These are phyloP conservation scores for Labeo calbasu DNA, from an alignment of 2,797 vertebrate species.

Conservation along the genomic window DNA sequence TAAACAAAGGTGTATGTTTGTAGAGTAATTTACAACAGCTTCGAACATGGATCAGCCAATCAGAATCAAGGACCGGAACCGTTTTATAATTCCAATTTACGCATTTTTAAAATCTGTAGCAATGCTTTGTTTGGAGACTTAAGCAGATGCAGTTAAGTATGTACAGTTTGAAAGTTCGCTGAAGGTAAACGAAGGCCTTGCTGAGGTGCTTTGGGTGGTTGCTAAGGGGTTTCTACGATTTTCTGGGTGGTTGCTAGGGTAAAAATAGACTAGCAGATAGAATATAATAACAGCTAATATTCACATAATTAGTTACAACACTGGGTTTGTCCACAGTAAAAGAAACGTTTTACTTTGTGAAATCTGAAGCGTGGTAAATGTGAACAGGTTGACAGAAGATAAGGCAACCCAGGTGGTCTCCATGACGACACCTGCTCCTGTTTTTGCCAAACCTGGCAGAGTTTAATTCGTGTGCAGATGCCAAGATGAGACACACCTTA, in stretches of 20 bases:
- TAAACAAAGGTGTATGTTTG: too few species aligned
- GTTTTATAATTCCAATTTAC: too few species aligned
- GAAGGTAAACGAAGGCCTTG: neutral
- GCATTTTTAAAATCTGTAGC: too few species aligned
- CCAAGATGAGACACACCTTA: slow-evolving; percentile 24
- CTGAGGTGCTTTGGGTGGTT: neutral
- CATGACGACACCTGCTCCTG: slow-evolving; percentile 50
- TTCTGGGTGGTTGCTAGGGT: neutral
- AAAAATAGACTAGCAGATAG: neutral
- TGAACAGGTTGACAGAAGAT: slow-evolving; percentile 2
- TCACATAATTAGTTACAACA: neutral
- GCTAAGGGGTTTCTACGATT: neutral
- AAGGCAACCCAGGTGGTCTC: slow-evolving; percentile 36
- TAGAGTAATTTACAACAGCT: too few species aligned
- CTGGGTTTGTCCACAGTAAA: neutral
- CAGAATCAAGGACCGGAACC: too few species aligned
- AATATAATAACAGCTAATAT: neutral
- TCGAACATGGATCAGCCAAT: too few species aligned
- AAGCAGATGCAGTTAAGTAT: neutral
- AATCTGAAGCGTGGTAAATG: neutral
- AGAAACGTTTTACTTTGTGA: neutral
- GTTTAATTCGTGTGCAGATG: slow-evolving; percentile 32
- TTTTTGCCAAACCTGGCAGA: slow-evolving; percentile 13
- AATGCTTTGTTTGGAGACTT: neutral
- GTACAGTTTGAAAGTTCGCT: neutral